These are phyloP conservation scores for Actenoides hombroni DNA, from an alignment of 2,113 vertebrate species.

Conservation along the genomic window DNA sequence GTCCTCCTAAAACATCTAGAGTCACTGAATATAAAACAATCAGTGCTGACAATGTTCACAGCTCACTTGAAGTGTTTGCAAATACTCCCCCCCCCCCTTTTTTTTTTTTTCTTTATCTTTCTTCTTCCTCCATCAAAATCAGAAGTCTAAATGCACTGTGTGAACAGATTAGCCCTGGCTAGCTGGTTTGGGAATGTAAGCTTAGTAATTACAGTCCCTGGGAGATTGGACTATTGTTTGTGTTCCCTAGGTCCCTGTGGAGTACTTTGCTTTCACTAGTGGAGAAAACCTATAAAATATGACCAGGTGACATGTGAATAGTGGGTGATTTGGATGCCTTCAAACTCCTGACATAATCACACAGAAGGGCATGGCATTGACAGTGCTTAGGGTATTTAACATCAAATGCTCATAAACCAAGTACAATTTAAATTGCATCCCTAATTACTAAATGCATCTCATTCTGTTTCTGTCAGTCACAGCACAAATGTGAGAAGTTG, in stretches of 20 bases:
- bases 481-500: background rate
- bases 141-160: background rate
- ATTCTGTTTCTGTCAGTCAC: background rate
- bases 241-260: background rate
- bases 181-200: background rate
- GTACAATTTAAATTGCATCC: background rate
- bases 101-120: no score
- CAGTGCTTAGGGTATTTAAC: background rate
- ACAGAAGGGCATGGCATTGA: background rate
- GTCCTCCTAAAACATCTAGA: background rate
- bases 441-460: slow-evolving; percentile 17
- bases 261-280: background rate
- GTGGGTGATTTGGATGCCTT: background rate
- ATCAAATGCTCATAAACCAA: background rate
- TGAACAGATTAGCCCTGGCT: background rate
- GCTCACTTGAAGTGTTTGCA: background rate
- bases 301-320: background rate
- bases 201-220: background rate
- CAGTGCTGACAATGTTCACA: background rate
- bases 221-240: background rate
- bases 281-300: background rate
- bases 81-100: background rate
- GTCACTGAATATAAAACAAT: background rate
- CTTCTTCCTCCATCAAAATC: background rate
- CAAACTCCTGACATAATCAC: background rate